Conservation (phyloP, 2,888 invertebrate genomes). For the Entomobrya multifasciata region DNA sequence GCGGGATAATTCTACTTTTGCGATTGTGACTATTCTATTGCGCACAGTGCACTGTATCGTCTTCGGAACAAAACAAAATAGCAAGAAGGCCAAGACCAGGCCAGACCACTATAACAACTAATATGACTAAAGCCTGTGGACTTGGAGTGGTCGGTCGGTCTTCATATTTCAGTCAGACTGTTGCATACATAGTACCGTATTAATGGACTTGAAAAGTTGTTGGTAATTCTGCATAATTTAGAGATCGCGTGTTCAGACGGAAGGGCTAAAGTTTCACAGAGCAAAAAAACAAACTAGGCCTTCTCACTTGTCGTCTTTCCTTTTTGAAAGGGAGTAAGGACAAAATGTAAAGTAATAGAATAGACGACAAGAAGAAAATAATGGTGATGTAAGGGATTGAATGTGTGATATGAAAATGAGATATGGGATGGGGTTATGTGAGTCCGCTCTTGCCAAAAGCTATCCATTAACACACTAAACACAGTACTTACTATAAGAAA, state of each 20-base stretch:
- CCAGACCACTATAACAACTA: too few relatives aligned
- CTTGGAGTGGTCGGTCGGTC: too few relatives aligned
- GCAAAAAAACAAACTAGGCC: slow-evolving; percentile 32
- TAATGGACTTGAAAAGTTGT: slow-evolving; percentile 34
- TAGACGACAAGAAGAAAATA: too few relatives aligned
- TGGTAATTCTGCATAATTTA: slow-evolving; percentile 65
- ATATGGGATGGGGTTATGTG: too few relatives aligned
- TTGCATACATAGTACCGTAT: not conserved
- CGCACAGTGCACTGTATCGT: too few relatives aligned
- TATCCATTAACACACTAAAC: slow-evolving; percentile 20
- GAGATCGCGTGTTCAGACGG: slow-evolving; percentile 53
- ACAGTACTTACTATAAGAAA: too few relatives aligned
- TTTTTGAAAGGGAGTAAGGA: not conserved
- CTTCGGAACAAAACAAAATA: too few relatives aligned
- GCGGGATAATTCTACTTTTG: too few relatives aligned
- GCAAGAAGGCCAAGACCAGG: too few relatives aligned
- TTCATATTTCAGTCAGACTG: too few relatives aligned
- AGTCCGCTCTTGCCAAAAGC: not conserved
- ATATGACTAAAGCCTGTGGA: too few relatives aligned
- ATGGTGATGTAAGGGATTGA: not conserved
- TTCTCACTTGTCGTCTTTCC: not conserved
- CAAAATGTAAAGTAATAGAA: not conserved
- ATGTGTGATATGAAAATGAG: slow-evolving; percentile 38
- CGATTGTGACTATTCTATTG: too few relatives aligned
- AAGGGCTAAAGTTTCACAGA: not conserved